Evolutionary conservation across 2,797 vertebrate genomes (phyloP), one percentile per base, ranked within the genome.

Genomic region (Adelosebastes latens): DNA sequence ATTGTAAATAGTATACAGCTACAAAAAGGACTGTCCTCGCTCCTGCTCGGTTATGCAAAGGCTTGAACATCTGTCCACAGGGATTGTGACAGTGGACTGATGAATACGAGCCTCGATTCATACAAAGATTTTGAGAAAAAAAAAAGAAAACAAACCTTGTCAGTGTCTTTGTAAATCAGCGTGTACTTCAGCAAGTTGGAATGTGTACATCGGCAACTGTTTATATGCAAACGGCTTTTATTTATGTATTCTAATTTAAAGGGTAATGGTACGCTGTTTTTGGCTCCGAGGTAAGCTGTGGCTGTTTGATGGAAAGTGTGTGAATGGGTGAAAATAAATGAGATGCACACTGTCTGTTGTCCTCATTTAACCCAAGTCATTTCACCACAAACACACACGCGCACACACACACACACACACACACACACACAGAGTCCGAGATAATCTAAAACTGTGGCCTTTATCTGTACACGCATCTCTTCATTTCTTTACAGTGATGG

Each of bases 211-310:
- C 86, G 85, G 83, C 87, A 82, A 88, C 83, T 91, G 91, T 95
- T 94, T 88, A 93, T 94, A 94, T 92, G 89, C 91, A 89, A 93
- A 94, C 93, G 34, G 90, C 91, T 93, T 93, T 93, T 93, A 95
- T 96, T 95, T 96, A 94, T 93, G 90, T 94, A 89, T 93, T 92
- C 86, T 95, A 93, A 95, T 93, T 95, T 94, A 95, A 94, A 80
- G 83, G 86, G 83, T 84, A 83, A 91, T 53, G 86, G 87, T 92
- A 92, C 64, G 81, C 73, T 79, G 74, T 75, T 89, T 61, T 81
- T 88, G 85, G 72, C 85, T 90, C 84, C 0, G 69, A 90, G 88
- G 80, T 77, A 70, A 72, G 73, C 84, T 81, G 78, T 83, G 88
- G 84, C 77, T 92, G 86, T 91, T 83, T 80, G 82, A 76, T 75